Percentiles rank a stretch among this genome's conserved stretches.
Conservation (phyloP, 2,888 invertebrate species). For the Phaonia tiefii region DNA sequence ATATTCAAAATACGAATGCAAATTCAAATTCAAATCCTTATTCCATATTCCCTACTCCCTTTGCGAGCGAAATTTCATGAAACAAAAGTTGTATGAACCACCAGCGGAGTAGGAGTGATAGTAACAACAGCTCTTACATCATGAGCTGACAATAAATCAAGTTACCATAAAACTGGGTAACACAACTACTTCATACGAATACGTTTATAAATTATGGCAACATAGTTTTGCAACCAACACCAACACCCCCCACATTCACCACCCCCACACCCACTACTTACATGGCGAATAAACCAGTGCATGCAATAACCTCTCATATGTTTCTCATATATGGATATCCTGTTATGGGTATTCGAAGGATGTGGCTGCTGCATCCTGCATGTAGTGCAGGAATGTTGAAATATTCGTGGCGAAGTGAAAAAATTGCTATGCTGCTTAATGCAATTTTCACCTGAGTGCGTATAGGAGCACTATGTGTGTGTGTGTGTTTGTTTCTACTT, state of each 20-base stretch:
- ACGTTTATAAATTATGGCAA: slow-evolving; percentile 19
- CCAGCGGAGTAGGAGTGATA: not conserved
- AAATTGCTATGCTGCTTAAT: slow-evolving; percentile 39
- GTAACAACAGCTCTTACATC: slow-evolving; percentile 23
- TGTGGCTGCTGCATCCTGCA: not conserved
- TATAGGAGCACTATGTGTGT: not conserved
- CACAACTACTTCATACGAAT: not conserved
- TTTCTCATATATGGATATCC: not conserved
- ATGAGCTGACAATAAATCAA: slow-evolving; percentile 59
- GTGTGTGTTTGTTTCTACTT: not conserved
- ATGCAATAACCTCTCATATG: not conserved
- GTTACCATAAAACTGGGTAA: slow-evolving; percentile 18
- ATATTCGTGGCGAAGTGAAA: not conserved
- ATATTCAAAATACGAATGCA: slow-evolving; percentile 41
- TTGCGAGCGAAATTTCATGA: slow-evolving; percentile 34
- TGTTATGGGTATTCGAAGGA: not conserved
- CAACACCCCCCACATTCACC: slow-evolving; percentile 10
- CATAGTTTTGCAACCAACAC: slow-evolving; percentile 23
- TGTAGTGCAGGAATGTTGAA: not conserved
- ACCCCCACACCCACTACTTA: not conserved
- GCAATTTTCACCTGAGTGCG: slow-evolving; percentile 54
- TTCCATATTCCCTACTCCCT: not conserved
- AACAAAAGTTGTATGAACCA: slow-evolving; percentile 22
- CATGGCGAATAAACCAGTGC: not conserved
- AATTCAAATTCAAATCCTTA: not conserved